A percentile compares a stretch with the other conserved stretches of the same genome.
Conservation (phyloP, 2,113 vertebrate genomes). For the Rhabdornis inornatus region DNA sequence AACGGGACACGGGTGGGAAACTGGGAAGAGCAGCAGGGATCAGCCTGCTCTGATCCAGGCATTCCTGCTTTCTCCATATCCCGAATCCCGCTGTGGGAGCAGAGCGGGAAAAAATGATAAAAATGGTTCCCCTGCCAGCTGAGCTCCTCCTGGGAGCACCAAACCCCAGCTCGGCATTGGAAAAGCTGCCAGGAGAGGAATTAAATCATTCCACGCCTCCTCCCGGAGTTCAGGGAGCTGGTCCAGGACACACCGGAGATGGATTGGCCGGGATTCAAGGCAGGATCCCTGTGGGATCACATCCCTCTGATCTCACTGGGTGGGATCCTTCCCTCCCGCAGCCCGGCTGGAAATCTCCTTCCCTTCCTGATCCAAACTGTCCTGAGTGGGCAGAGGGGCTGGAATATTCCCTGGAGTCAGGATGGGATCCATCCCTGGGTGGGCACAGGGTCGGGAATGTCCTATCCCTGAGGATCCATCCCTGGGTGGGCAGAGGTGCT, state of each 20-base stretch:
- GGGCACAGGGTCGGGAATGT: too few species aligned
- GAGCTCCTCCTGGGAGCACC: neutral
- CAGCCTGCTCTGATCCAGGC: neutral
- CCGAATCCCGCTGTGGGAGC: accelerated
- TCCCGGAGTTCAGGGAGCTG: neutral
- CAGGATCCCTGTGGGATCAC: neutral
- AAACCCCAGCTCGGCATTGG: accelerated
- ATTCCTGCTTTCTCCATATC: neutral
- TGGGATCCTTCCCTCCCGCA: neutral
- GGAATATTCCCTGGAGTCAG: neutral
- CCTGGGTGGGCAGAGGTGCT: neutral
- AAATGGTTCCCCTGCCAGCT: neutral
- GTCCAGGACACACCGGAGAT: neutral
- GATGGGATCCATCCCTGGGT: neutral
- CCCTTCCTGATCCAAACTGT: neutral
- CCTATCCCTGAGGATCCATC: neutral
- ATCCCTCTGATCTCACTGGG: accelerated
- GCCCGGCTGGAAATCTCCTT: neutral
- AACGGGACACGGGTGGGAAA: too few species aligned
- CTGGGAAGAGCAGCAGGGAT: neutral
- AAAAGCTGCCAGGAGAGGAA: neutral
- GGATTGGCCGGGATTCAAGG: neutral
- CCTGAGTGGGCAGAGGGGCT: neutral
- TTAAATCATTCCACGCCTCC: neutral
- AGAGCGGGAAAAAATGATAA: neutral